These are phyloP conservation scores for Drosophila cyrtoloma DNA, from an alignment of 2,888 invertebrate species.

Conservation along the genomic window DNA sequence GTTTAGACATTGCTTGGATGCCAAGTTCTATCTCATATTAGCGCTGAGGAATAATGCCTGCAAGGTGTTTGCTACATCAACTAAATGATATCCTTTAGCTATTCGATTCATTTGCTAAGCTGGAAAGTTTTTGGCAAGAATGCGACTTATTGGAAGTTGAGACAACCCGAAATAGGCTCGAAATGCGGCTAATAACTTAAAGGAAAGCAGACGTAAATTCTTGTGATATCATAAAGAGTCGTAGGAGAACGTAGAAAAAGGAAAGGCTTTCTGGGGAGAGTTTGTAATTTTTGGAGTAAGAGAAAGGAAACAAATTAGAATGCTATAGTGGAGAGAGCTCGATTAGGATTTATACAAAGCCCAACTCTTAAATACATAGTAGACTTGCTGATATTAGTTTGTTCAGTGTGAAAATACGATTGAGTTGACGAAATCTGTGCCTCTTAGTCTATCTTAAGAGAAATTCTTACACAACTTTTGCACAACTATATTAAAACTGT, in stretches of 20 bases:
- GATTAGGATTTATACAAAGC: neutral
- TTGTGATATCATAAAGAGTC: neutral
- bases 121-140: neutral
- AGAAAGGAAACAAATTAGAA: too few relatives aligned
- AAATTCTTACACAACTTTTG: neutral
- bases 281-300: neutral
- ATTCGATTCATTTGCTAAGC: conserved; percentile 17
- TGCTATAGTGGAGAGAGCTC: too few relatives aligned
- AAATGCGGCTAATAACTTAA: neutral
- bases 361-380: neutral
- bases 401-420: neutral
- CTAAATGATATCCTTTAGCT: conserved; percentile 26
- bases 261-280: neutral
- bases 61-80: conserved; percentile 56
- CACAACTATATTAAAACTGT: neutral
- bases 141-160: neutral
- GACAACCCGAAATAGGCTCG: neutral
- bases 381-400: neutral
- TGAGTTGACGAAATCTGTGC: neutral
- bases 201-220: neutral
- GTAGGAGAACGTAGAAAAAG: neutral
- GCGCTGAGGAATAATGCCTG: conserved; percentile 45
- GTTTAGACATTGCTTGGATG: conserved; percentile 15
- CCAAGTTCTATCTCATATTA: conserved; percentile 52
- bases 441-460: neutral